Percentiles rank a stretch among this genome's conserved stretches.
These are phyloP conservation scores for Eidolon dupreanum DNA, from an alignment of 2,797 vertebrate species.

Conservation along the genomic window DNA sequence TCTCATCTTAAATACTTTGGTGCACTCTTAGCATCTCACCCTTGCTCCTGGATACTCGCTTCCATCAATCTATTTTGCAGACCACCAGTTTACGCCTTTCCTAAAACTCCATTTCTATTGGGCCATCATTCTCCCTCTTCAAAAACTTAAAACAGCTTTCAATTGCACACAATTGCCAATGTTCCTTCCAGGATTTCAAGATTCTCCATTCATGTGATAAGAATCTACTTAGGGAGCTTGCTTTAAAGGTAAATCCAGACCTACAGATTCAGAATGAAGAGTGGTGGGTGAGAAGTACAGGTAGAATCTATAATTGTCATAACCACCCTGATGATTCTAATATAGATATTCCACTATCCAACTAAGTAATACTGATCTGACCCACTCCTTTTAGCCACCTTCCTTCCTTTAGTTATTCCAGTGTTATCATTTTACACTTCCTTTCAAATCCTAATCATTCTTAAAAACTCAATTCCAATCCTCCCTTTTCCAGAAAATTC, in stretches of 20 bases:
- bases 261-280: neutral
- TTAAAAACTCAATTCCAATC: neutral
- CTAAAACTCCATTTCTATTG: neutral
- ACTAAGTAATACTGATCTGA: neutral
- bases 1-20: neutral
- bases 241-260: neutral
- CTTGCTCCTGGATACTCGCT: neutral
- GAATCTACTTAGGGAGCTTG: neutral
- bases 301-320: neutral
- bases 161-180: neutral
- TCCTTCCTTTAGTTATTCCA: neutral
- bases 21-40: neutral
- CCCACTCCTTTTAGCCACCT: neutral
- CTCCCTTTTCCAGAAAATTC: neutral
- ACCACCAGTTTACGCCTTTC: neutral
- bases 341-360: neutral
- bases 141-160: neutral
- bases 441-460: neutral
- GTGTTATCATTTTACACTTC: neutral
- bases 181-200: neutral
- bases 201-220: neutral
- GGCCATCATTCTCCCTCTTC: neutral
- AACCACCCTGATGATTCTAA: neutral
- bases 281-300: neutral
- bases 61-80: neutral